A percentile compares a stretch with the other conserved stretches of the same genome.
These are phyloP conservation scores for Gymnorhina tibicen DNA, from an alignment of 2,113 vertebrate genomes.

Conservation along the genomic window DNA sequence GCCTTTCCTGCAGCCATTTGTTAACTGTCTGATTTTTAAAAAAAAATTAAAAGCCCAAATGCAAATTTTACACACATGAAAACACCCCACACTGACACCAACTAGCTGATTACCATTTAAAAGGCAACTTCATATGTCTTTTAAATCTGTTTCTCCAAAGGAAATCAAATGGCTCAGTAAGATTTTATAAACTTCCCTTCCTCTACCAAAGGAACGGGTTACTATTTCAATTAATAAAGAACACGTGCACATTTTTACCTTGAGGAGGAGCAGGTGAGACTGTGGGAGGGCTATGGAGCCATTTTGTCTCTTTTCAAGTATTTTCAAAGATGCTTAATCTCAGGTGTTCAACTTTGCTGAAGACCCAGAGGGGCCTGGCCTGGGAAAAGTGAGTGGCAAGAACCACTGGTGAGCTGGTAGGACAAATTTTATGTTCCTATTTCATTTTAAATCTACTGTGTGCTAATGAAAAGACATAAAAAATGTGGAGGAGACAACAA, in stretches of 20 bases:
- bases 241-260: background rate
- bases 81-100: background rate
- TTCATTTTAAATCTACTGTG: background rate
- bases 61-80: background rate
- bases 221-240: background rate
- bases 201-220: background rate
- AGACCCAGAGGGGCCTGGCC: background rate
- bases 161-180: background rate
- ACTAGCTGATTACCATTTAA: background rate
- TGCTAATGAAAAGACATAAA: background rate
- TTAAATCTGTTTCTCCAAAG: background rate
- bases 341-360: background rate
- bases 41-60: background rate
- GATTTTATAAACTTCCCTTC: background rate
- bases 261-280: background rate
- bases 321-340: background rate
- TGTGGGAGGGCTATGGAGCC: background rate
- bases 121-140: background rate
- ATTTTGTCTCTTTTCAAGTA: background rate
- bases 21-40: background rate
- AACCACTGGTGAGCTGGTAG: background rate
- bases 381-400: background rate
- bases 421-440: background rate
- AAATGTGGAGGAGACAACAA: background rate
- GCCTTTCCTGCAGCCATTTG: background rate